These are phyloP conservation scores for Malurus melanocephalus DNA, from an alignment of 2,113 vertebrate genomes.

Conservation along the genomic window DNA sequence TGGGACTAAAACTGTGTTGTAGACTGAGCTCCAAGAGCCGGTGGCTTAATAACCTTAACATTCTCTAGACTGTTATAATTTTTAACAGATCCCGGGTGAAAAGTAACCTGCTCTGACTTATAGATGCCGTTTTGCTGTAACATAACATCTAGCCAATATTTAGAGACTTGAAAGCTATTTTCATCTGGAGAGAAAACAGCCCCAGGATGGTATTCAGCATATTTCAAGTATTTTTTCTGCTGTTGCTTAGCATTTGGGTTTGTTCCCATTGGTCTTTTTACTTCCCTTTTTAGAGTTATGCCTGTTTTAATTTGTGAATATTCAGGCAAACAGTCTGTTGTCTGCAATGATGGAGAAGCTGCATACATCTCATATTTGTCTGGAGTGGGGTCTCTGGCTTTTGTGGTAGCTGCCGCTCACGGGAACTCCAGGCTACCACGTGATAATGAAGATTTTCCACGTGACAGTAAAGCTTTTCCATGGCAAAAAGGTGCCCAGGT, in stretches of 20 bases:
- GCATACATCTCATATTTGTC: neutral
- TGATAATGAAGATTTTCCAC: neutral
- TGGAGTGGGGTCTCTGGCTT: neutral
- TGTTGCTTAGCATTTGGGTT: neutral
- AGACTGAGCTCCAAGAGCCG: neutral
- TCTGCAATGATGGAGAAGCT: neutral
- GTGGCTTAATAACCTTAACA: neutral
- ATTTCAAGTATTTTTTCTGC: neutral
- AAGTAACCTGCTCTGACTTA: neutral
- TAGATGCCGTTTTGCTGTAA: neutral
- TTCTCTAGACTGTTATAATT: neutral
- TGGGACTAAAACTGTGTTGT: neutral
- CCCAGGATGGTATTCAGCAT: rapidly evolving
- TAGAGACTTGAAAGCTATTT: neutral
- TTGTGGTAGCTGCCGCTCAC: neutral
- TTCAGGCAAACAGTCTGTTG: neutral
- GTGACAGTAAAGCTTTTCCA: neutral
- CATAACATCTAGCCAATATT: neutral
- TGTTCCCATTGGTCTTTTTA: neutral
- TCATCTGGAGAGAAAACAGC: neutral
- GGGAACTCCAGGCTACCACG: neutral
- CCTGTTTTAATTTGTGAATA: neutral
- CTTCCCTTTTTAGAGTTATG: neutral
- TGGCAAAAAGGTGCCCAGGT: neutral
- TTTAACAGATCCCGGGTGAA: neutral